Conservation (phyloP, 2,888 invertebrate species). For the Lasioglossum marginatum region DNA sequence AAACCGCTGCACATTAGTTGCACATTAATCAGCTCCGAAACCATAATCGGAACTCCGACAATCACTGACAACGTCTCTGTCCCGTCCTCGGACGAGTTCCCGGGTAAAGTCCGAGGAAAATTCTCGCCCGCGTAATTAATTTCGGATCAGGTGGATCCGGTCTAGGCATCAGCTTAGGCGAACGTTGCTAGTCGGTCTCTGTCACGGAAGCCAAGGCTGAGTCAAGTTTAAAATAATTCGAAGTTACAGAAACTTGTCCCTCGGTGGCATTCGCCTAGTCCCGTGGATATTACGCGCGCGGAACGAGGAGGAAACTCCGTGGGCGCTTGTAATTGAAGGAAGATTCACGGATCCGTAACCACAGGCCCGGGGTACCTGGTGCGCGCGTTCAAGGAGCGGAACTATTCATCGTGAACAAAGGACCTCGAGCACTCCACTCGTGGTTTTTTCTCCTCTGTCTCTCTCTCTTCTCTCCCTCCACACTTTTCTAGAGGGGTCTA, state of each 20-base stretch:
- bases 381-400: conserved; percentile 32
- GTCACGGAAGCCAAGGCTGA: neutral
- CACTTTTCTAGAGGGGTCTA: neutral
- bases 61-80: neutral
- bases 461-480: neutral
- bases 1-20: neutral
- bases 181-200: neutral
- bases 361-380: conserved; percentile 24
- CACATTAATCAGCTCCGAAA: neutral
- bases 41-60: conserved; percentile 1
- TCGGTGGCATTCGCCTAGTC: neutral
- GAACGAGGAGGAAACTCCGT: conserved; percentile 16
- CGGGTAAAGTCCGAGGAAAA: neutral
- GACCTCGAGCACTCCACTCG: conserved; percentile 51
- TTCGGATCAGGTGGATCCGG: neutral
- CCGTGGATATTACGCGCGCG: neutral
- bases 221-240: conserved; percentile 10
- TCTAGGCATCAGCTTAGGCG: neutral
- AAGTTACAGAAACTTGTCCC: neutral
- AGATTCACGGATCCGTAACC: conserved; percentile 41
- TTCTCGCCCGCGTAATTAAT: conserved; percentile 1
- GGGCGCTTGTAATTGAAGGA: conserved; percentile 41
- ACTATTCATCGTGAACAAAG: conserved; percentile 63
- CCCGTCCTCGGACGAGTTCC: neutral
- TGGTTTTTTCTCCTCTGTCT: neutral